phyloP scores from a whole-genome alignment of 2,888 invertebrate genomes.

The Troides helena region DNA sequence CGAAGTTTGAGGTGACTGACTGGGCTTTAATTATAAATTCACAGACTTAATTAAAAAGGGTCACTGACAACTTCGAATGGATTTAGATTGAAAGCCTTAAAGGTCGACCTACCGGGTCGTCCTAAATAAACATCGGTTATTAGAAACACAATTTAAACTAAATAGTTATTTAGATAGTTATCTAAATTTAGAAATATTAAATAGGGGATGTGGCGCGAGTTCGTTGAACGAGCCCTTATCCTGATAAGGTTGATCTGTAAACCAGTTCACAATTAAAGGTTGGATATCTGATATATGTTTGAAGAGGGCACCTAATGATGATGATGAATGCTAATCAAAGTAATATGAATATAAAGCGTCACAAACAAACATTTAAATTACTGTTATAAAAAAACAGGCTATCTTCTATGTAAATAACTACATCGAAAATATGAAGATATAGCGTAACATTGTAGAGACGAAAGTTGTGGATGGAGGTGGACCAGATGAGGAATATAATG shows the following conservation, averaged over 20 bases:
- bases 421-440: too few relatives aligned
- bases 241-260: neutral
- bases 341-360: too few relatives aligned
- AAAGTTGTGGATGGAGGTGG: too few relatives aligned
- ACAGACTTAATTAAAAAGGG: slow-evolving; percentile 13
- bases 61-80: slow-evolving; percentile 6
- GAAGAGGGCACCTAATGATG: too few relatives aligned
- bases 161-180: neutral
- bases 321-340: too few relatives aligned
- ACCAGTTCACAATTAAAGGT: too few relatives aligned
- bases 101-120: slow-evolving; percentile 11
- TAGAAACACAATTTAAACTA: slow-evolving; percentile 1
- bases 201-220: slow-evolving; percentile 6
- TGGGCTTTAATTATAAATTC: slow-evolving; percentile 2
- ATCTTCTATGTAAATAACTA: too few relatives aligned
- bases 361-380: too few relatives aligned
- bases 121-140: slow-evolving; percentile 18
- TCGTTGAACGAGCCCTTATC: slow-evolving; percentile 2
- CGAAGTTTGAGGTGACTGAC: slow-evolving; percentile 5
- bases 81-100: slow-evolving; percentile 12
- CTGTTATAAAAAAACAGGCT: too few relatives aligned
- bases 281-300: too few relatives aligned
- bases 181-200: slow-evolving; percentile 12
- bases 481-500: too few relatives aligned
- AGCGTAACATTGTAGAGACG: too few relatives aligned